Evolutionary conservation across 2,888 invertebrate species (phyloP).

Genomic region (Protula sp.): DNA sequence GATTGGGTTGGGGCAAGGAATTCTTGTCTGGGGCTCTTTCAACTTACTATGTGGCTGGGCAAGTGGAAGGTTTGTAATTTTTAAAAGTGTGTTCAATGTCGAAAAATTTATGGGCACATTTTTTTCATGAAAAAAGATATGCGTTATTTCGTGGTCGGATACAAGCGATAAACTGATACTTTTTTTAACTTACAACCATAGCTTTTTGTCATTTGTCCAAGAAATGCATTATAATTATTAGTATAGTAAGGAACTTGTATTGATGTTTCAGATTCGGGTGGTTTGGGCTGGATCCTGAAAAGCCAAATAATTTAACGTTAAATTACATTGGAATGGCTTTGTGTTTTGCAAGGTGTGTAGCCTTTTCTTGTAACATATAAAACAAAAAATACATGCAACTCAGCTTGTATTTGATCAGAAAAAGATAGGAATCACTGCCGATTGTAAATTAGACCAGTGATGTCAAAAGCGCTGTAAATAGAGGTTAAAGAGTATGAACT

Average conservation of each 20-base stretch:
- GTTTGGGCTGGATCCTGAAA: slow-evolving; percentile 43
- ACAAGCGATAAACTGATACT: no score
- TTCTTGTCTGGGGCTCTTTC: slow-evolving; percentile 56
- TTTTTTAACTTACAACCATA: no score
- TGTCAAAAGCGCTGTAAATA: no score
- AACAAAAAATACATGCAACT: no score
- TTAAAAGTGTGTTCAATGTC: neutral
- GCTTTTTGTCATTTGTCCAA: no score
- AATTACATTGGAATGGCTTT: slow-evolving; percentile 48
- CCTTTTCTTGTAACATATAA: neutral
- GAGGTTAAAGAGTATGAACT: no score
- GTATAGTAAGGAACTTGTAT: no score
- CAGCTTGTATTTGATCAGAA: no score
- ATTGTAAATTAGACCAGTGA: no score
- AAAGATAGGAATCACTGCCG: no score
- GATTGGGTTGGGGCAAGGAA: slow-evolving; percentile 55
- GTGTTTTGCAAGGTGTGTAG: slow-evolving; percentile 39
- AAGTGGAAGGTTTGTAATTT: slow-evolving; percentile 45
- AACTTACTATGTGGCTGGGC: slow-evolving; percentile 56
- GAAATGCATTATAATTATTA: no score
- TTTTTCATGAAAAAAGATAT: neutral
- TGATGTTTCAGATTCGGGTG: slow-evolving; percentile 45
- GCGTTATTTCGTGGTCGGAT: no score
- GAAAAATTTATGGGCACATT: neutral
- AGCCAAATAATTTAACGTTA: slow-evolving; percentile 32